Evolutionary conservation across 2,113 vertebrate species (phyloP), one percentile per base, ranked within the genome.

Genomic region (Tachysurus vachellii): DNA sequence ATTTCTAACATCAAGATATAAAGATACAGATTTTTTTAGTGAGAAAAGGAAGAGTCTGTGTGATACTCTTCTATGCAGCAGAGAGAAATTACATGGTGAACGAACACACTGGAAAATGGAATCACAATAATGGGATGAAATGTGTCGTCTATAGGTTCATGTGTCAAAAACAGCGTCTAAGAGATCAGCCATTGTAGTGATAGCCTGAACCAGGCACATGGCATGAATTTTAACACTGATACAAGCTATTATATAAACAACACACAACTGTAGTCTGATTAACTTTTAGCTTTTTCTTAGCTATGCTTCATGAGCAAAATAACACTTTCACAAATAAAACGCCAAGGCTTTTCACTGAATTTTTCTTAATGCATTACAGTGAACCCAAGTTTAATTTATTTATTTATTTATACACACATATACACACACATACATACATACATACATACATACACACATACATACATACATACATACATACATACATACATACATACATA

Each of bases 1-100:
- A 85, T 85, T 88, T 86, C 31, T 89, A 86, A 88, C 61, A 77
- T 82, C 84, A 80, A 86, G 82, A 79, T 83, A 64, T 88, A 26
- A 89, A 66, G 57, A 17, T 17, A 56, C 54, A n/a, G 54, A 77
- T 4, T 64, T 5, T 16, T 54, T 77, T 44, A 13, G 26, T 56
- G 9, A 3, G 75, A 61, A 14, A 85, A 59, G 53, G 75, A 54
- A 84, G 56, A 44, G 3, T 42, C 68, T 31, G 17, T 84, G 54
- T 79, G 59, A 64, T 54, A 61, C 53, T 79, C 17, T 28, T 59
- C 10, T n/a, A 53, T 50, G 26, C 23, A 66, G 44, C n/a, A 66
- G 56, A 61, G 7, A n/a, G 44, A 47, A 17, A 66, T 64, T 19
- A 26, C 5, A 56, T 80, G 28, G 47, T 42, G 36, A 86, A 80